These are phyloP conservation scores for Proterorhinus semilunaris DNA, from an alignment of 2,113 vertebrate genomes.

Conservation along the genomic window DNA sequence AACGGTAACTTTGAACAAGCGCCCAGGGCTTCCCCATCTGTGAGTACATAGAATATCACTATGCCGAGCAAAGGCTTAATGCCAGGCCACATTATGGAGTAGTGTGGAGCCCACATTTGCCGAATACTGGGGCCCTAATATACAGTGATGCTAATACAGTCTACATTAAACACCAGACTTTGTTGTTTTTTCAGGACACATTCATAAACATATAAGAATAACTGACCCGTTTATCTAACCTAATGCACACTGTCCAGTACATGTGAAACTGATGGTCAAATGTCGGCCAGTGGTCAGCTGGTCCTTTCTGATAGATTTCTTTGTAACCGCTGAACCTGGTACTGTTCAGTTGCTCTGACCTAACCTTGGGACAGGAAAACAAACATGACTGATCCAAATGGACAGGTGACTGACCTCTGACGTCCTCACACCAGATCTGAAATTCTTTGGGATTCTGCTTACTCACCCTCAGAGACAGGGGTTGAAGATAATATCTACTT, in stretches of 20 bases:
- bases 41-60: not conserved
- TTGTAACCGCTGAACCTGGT: slow-evolving; percentile 33
- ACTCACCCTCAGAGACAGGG: not conserved
- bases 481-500: not conserved
- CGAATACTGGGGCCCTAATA: too few species aligned
- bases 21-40: not conserved
- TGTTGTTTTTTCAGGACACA: too few species aligned
- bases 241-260: slow-evolving; percentile 11
- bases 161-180: too few species aligned
- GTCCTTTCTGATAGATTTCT: slow-evolving; percentile 16
- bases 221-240: not conserved
- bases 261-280: slow-evolving; percentile 39
- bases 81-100: too few species aligned
- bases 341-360: slow-evolving; percentile 33
- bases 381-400: slow-evolving; percentile 33
- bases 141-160: too few species aligned
- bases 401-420: slow-evolving; percentile 25
- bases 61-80: not conserved
- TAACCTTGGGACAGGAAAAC: slow-evolving; percentile 36
- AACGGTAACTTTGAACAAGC: not conserved
- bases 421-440: not conserved
- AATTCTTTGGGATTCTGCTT: not conserved
- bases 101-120: too few species aligned
- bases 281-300: slow-evolving; percentile 16
- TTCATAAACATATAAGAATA: too few species aligned